These are phyloP conservation scores for Heteronetta atricapilla DNA, from an alignment of 2,113 vertebrate genomes.

Conservation along the genomic window DNA sequence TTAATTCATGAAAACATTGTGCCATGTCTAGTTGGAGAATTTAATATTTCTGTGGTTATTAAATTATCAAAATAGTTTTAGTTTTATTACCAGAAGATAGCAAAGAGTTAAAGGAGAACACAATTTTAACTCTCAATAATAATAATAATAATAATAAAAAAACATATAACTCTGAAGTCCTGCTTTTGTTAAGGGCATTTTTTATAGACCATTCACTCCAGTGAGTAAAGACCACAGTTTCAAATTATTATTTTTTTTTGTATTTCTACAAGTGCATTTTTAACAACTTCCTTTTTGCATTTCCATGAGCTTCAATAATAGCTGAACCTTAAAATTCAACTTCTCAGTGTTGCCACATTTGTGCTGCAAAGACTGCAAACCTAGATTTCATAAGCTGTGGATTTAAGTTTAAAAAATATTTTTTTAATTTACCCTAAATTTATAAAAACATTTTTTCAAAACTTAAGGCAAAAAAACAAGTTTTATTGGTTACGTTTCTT, in stretches of 20 bases:
- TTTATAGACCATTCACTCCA: background rate
- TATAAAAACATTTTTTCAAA: slow-evolving; percentile 45
- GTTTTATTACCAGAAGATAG: slow-evolving; percentile 9
- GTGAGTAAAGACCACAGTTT: slow-evolving; percentile 7
- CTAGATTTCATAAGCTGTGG: background rate
- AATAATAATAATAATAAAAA: background rate
- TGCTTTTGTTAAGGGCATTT: background rate
- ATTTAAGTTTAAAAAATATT: slow-evolving; percentile 22
- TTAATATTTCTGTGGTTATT: background rate
- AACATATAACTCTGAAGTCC: background rate
- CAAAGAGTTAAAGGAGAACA: background rate
- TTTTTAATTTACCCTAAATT: background rate
- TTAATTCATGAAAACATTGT: background rate
- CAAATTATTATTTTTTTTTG: background rate
- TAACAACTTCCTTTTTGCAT: slow-evolving; percentile 1
- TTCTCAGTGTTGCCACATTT: background rate
- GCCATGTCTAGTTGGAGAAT: background rate
- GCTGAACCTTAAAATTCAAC: background rate
- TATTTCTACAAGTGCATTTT: background rate
- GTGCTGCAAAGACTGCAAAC: background rate
- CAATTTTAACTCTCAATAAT: background rate
- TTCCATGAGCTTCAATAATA: background rate
- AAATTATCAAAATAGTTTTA: background rate
- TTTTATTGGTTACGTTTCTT: slow-evolving; percentile 46
- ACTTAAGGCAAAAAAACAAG: slow-evolving; percentile 51